Base-by-base conservation (phyloP, 1,140 invertebrate species). In the Penaeus chinensis region DNA sequence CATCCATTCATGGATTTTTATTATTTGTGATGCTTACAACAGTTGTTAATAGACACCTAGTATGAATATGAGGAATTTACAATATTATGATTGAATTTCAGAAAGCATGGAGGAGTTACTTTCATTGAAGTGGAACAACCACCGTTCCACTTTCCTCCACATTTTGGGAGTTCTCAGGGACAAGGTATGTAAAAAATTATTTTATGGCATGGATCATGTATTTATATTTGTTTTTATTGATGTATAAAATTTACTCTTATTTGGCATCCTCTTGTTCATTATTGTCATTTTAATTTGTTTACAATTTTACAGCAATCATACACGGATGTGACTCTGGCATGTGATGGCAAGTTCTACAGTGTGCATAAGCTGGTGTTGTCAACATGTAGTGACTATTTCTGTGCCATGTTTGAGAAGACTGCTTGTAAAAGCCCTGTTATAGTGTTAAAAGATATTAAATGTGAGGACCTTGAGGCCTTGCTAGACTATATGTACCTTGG, bases 401-500 rank as follows among this genome's bases (percentile, higher is more conserved):
- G 89, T 90, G 86, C 89, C 84, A 90, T 90, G 89, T 88, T 90
- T 87, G 89, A 90, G 54, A 85, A 88, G 81, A 90, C 89, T 87
- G 88, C 87, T 82, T 90, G 89, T 84, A 90, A 90, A 83, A 90
- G 85, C 82, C 89, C 89, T 74, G 84, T 90, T 76, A 90, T 90
- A 90, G 89, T 90, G 80, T 84, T 90, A 78, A 90, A 90, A 90
- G 89, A 90, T 80, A 90, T 90, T 54, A 90, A 90, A 54, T 84
- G 89, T 89, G 89, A 89, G 88, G 87, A 90, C 81, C 84, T 90
- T 82, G 89, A 90, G 74, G 89, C 89, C 82, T 85, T 90, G 81
- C 84, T 90, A 82, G 89, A 90, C 78, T 90, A 90, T 85, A 90
- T 90, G 89, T 90, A 90, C 89, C 89, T 90, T 84, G 89, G 89